Base-by-base conservation (phyloP, 2,113 vertebrate species). In the Oryzias woworae region DNA sequence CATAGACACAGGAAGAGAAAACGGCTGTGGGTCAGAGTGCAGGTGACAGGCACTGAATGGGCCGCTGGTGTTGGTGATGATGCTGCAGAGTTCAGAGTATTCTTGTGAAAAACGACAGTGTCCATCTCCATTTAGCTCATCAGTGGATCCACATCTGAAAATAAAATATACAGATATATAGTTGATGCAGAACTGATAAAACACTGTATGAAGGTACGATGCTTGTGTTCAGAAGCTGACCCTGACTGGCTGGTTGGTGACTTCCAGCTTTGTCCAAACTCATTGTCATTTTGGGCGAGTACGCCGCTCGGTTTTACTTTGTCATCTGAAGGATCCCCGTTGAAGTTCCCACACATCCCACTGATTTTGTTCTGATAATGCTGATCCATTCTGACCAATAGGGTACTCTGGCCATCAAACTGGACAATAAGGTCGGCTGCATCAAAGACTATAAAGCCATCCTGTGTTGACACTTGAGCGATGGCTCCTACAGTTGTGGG, bases 261-360 rank as follows among this genome's bases (percentile, higher is more conserved):
- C 63, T 73, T 90, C 92, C 90, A 92, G 45, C 87, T 84, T 2
- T 85, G 55, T 17, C 91, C 90, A 64, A 92, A 92, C 0, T 79
- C 43, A 7, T 31, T 16, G 12, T 92, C 91, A 31, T 77, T 81
- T 28, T 20, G 67, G 7, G 87, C 78, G 6, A 20, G n/a, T 1
- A 50, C 59, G 17, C 91, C 91, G 46, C 50, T 77, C 1, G 88
- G 88, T n/a, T 75, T 41, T 7, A 73, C 63, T 78, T 88, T 92
- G 62, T 93, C 92, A 58, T 92, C 91, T 20, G 22, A 15, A 54
- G 72, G 66, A 44, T 90, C 17, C 6, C 63, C 70, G 5, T 86
- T 92, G 71, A 82, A 86, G 74, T 92, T 90, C 8, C 90, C 84
- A 63, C 90, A 89, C 87, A 92, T 89, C 2, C 90, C 86, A 1